A percentile compares a stretch with the other conserved stretches of the same genome.
phyloP scores from a whole-genome alignment of 1,140 invertebrate genomes.

The Trypoxylus dichotomus region DNA sequence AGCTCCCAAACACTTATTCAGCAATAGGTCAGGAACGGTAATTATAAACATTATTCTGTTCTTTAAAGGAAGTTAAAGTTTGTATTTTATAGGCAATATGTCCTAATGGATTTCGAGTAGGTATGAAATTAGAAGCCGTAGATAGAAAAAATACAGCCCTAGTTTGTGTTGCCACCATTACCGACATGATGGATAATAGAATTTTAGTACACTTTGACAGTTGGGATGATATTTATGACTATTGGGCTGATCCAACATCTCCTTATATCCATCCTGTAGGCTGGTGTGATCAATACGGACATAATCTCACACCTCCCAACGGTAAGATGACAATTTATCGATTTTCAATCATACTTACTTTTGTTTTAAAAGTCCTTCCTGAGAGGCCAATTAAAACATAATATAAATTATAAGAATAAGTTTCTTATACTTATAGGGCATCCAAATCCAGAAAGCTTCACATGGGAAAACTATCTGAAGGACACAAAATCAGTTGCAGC shows the following conservation, averaged over 20 bases:
- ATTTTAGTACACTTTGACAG: conserved; percentile 94
- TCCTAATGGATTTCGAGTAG: conserved; percentile 77
- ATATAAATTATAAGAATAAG: conserved; percentile 20
- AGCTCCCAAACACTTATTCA: conserved; percentile 79
- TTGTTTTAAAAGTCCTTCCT: too few relatives aligned
- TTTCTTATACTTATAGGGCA: conserved; percentile 59
- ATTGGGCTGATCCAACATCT: conserved; percentile 87
- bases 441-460: conserved; percentile 72
- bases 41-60: conserved; percentile 39
- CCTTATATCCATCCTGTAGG: conserved; percentile 93
- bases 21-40: conserved; percentile 62
- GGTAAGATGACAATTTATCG: conserved; percentile 58
- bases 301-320: conserved; percentile 83
- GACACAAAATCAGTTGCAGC: conserved; percentile 76
- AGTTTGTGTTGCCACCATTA: conserved; percentile 87
- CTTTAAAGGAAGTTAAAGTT: not conserved
- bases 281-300: conserved; percentile 84
- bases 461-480: conserved; percentile 83
- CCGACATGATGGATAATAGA: conserved; percentile 80
- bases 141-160: conserved; percentile 85
- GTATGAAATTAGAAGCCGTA: conserved; percentile 94
- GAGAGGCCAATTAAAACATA: too few relatives aligned
- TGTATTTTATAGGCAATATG: conserved; percentile 60
- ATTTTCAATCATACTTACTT: not conserved
- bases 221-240: conserved; percentile 93